Base-by-base conservation (phyloP, 2,113 vertebrate species). In the Oryzias celebensis region DNA sequence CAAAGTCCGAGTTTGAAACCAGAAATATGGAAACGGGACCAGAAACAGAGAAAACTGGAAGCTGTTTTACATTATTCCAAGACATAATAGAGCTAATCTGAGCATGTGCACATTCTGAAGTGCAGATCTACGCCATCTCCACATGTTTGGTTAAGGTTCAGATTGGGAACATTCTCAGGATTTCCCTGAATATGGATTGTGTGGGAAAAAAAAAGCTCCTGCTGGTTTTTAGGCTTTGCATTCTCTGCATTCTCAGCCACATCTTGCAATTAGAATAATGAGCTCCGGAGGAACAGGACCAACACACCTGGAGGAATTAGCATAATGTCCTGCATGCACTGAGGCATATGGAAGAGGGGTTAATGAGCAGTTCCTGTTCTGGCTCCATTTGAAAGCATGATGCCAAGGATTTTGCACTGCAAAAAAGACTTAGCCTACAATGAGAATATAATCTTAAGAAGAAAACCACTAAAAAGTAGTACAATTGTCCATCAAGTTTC, bases 61-160 rank as follows among this genome's bases (percentile, higher is more conserved):
- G 79, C 87, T 88, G 89, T 88, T 92, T 85, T 83, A 87, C 87
- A 91, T 92, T 91, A 90, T 90, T 92, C 81, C 85, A 83, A 91
- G 90, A 93, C 90, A 88, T 89, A 91, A 89, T 89, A 91, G 85
- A 85, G 80, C 78, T 89, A 87, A 87, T 88, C 79, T 67, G 65
- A 52, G 75, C 44, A 68, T 71, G n/a, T 60, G 68, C 62, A 64
- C 72, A 73, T 23, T 59, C 52, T 45, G 69, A 61, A 68, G 46
- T 24, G 58, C 62, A 58, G 60, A 44, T 60, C 78, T 83, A 31
- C 83, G 73, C 86, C 85, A 66, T 80, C 73, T 60, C 78, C 74
- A 61, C 77, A 76, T 87, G 82, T 87, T 82, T 88, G 85, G 80
- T 76, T 58, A 77, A 13, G 58, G 75, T 78, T 81, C 73, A 67